Evolutionary conservation across 1,140 invertebrate genomes (phyloP).

Genomic region (Atta texana): DNA sequence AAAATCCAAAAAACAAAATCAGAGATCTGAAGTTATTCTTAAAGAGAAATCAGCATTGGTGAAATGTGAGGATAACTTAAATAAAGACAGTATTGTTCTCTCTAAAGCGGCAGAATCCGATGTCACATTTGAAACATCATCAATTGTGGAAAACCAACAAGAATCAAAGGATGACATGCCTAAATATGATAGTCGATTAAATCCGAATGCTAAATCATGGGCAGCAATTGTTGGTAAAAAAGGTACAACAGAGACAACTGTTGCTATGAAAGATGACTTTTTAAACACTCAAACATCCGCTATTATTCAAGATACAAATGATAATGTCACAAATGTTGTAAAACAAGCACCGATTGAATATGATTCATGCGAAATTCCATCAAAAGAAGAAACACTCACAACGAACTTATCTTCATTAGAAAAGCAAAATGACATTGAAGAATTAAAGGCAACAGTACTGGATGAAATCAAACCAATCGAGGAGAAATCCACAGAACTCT

Average conservation of each 20-base stretch:
- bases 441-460: neutral
- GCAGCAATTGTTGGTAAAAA: slow-evolving; percentile 69
- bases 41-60: slow-evolving; percentile 22
- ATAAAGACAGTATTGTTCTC: neutral
- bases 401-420: neutral
- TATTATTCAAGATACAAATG: slow-evolving; percentile 15
- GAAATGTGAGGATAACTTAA: slow-evolving; percentile 35
- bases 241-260: neutral
- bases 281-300: neutral
- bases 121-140: neutral
- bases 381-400: slow-evolving; percentile 30
- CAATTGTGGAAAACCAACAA: slow-evolving; percentile 22
- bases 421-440: neutral
- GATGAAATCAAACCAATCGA: slow-evolving; percentile 25
- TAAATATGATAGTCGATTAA: slow-evolving; percentile 48
- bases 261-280: neutral
- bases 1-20: slow-evolving; percentile 43
- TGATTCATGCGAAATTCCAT: slow-evolving; percentile 21
- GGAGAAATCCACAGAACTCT: slow-evolving; percentile 34
- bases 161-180: slow-evolving; percentile 15
- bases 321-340: neutral
- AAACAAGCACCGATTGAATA: slow-evolving; percentile 3
- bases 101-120: neutral
- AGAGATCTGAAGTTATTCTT: neutral
- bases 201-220: slow-evolving; percentile 74